Base-by-base conservation (phyloP, 1,140 invertebrate species). In the Forficula auricularia region DNA sequence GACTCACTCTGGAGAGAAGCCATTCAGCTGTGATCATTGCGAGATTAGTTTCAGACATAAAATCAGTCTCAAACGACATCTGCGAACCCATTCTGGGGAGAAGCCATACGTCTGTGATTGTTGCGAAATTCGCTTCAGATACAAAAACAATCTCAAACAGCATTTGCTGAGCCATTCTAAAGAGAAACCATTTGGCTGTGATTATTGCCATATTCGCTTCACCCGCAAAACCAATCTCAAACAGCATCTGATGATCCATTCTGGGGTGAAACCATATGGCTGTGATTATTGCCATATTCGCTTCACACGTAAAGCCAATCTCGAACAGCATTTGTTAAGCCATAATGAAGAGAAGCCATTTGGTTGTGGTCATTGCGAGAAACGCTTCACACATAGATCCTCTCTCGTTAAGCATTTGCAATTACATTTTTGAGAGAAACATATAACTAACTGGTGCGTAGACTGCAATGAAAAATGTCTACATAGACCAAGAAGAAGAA, bases 141-240 rank as follows among this genome's bases (percentile, higher is more conserved):
- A 44, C 39, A 44, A 43, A 6, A 55, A 52, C 34, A 48, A 52
- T 14, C 41, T 62, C 0, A 49, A 40, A 6, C 51, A 59, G 31
- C 60, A 62, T 19, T 40, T 49, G 2, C 31, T 48, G 20, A 61
- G 56, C 19, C 64, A 65, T 48, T 57, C 57, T 2, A 57, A 59
- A 35, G 53, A 57, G 15, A 56, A 60, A 38, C 60, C 56, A 6
- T 57, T 54, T 45, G 45, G 51, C 4, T 66, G 64, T 50, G 49
- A 55, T 20, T 57, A 69, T 22, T 77, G 75, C 50, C 61, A 64
- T 10, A 72, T 73, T 47, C 59, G 67, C 2, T 77, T 77, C 44
- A 43, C 48, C 15, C 51, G 56, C 19, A 50, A 50, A 13, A 51
- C 52, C 3, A 59, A 57, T 31, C 49, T 63, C 32, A 53, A 48